Evolutionary conservation across 2,888 invertebrate species (phyloP).

Genomic region (Drosophila acutilabella): DNA sequence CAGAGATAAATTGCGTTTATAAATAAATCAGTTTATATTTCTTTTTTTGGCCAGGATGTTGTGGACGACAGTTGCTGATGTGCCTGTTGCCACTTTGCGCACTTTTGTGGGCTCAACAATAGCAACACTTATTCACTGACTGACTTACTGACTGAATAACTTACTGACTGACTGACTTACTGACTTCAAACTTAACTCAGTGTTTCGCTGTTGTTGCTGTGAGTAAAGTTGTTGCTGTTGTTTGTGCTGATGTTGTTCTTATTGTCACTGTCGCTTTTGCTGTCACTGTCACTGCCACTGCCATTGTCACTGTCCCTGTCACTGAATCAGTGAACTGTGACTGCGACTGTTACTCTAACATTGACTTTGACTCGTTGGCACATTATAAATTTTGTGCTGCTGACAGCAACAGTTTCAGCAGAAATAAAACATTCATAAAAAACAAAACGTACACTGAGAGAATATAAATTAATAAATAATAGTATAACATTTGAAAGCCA

Average conservation of each 20-base stretch:
- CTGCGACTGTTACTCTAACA: conserved; percentile 33
- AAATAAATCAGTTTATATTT: conserved; percentile 71
- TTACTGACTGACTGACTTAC: conserved; percentile 27
- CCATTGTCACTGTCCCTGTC: conserved; percentile 21
- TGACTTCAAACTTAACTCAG: conserved; percentile 13
- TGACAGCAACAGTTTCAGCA: conserved; percentile 35
- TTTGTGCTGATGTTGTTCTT: conserved; percentile 1
- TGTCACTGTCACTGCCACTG: conserved; percentile 28
- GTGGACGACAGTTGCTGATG: conserved; percentile 48
- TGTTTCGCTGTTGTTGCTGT: conserved; percentile 35
- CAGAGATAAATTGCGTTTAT: conserved; percentile 71
- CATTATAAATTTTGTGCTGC: conserved; percentile 45
- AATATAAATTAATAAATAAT: no score
- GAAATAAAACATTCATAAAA: neutral
- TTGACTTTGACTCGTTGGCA: conserved; percentile 28
- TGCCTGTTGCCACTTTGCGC: conserved; percentile 25
- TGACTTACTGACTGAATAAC: conserved; percentile 25
- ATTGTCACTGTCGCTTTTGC: conserved; percentile 19
- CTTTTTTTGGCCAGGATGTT: conserved; percentile 49
- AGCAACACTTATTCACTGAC: conserved; percentile 15
- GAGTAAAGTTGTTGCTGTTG: conserved; percentile 8
- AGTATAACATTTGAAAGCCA: no score
- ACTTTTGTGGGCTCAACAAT: conserved; percentile 27
- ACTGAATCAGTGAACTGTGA: conserved; percentile 44
- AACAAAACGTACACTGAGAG: conserved; percentile 1